Evolutionary conservation across 2,888 invertebrate genomes (phyloP).

Genomic region (Melanophora roralis): DNA sequence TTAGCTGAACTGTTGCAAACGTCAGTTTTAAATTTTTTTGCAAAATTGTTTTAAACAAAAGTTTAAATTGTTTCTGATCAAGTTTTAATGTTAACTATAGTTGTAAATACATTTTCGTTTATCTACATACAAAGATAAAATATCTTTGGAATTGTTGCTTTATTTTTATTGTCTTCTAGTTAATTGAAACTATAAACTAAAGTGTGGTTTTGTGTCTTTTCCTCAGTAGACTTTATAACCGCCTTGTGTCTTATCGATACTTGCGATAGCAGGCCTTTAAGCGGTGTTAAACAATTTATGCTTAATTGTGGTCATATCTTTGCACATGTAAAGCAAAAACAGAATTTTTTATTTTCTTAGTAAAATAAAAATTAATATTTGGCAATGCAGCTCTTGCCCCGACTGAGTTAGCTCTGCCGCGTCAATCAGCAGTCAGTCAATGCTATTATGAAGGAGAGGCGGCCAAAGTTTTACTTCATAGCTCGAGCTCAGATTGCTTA

Average conservation of each 20-base stretch:
- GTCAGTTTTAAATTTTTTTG: slow-evolving; percentile 36
- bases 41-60: no score
- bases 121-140: no score
- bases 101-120: no score
- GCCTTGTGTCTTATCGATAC: not conserved
- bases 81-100: not conserved
- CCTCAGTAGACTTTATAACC: not conserved
- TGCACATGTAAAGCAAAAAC: not conserved
- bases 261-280: slow-evolving; percentile 40
- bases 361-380: no score
- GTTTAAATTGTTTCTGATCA: slow-evolving; percentile 41
- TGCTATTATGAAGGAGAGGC: no score
- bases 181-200: slow-evolving; percentile 47
- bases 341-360: no score
- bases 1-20: no score
- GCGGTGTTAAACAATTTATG: slow-evolving; percentile 37
- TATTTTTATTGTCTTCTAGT: slow-evolving; percentile 18
- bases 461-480: no score
- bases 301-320: slow-evolving; percentile 3
- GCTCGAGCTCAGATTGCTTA: no score
- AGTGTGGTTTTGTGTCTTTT: slow-evolving; percentile 25
- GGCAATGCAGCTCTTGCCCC: no score
- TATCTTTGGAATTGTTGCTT: slow-evolving; percentile 16
- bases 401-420: no score
- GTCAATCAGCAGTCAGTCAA: no score